phyloP scores from a whole-genome alignment of 2,888 invertebrate species.

The Hypselothyrea guttata region DNA sequence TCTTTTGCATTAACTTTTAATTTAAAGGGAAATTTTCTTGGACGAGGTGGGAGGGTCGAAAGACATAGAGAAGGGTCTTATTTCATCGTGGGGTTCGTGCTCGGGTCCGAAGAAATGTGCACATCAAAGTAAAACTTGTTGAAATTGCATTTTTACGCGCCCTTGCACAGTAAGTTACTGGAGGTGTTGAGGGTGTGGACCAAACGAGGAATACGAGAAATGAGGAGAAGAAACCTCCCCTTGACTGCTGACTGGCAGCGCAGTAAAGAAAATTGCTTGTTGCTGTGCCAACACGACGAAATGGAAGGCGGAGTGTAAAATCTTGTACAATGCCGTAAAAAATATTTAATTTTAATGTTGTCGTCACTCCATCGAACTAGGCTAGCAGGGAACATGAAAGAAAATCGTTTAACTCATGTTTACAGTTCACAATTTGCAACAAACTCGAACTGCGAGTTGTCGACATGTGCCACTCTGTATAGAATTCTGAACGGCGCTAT shows the following conservation, averaged over 20 bases:
- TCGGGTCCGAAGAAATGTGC: slow-evolving; percentile 64
- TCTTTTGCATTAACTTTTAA: slow-evolving; percentile 74
- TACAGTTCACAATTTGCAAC: slow-evolving; percentile 44
- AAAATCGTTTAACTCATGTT: slow-evolving; percentile 48
- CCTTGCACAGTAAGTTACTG: slow-evolving; percentile 62
- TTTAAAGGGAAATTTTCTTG: slow-evolving; percentile 55
- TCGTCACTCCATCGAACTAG: slow-evolving; percentile 8
- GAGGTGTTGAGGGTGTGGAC: slow-evolving; percentile 2
- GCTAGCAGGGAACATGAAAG: slow-evolving; percentile 5
- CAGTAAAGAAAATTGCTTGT: slow-evolving; percentile 56
- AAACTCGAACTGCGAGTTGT: slow-evolving; percentile 1
- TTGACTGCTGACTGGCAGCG: slow-evolving; percentile 37
- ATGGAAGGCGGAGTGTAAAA: slow-evolving; percentile 52
- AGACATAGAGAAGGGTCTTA: slow-evolving; percentile 2
- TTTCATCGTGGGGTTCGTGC: slow-evolving; percentile 13
- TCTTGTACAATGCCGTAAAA: slow-evolving; percentile 50
- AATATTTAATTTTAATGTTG: slow-evolving; percentile 70
- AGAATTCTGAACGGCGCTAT: slow-evolving; percentile 6
- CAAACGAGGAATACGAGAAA: neutral
- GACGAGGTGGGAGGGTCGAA: slow-evolving; percentile 1
- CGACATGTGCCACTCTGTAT: neutral
- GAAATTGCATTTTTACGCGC: slow-evolving; percentile 78
- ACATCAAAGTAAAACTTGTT: slow-evolving; percentile 78
- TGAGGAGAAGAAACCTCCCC: slow-evolving; percentile 7
- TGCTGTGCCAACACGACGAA: slow-evolving; percentile 51